These are phyloP conservation scores for Calonectris borealis DNA, from an alignment of 2,113 vertebrate species.

Conservation along the genomic window DNA sequence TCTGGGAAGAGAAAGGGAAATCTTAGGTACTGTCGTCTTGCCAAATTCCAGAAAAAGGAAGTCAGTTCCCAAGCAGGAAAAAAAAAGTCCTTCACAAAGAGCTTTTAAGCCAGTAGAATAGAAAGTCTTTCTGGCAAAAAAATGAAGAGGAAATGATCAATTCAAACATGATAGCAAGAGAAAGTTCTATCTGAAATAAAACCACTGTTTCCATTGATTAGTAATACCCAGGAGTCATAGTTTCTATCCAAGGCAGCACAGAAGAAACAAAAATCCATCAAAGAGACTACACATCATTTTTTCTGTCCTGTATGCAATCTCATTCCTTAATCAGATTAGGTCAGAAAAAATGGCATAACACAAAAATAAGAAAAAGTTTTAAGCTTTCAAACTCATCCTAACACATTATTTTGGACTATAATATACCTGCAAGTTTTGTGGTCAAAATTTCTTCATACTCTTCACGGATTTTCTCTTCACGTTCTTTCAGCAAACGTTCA, in stretches of 20 bases:
- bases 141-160: not conserved
- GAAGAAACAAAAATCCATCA: not conserved
- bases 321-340: not conserved
- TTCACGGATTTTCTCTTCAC: conserved; percentile 96
- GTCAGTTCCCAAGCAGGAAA: not conserved
- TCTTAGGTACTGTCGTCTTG: conserved; percentile 17
- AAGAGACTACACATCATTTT: not conserved
- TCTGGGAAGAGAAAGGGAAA: conserved; percentile 2
- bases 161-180: not conserved
- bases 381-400: not conserved
- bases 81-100: conserved; percentile 11
- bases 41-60: conserved; percentile 43
- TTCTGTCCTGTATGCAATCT: not conserved
- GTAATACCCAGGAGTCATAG: not conserved
- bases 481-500: conserved; percentile 97
- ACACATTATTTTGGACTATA: not conserved
- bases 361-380: not conserved
- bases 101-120: not conserved
- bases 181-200: conserved; percentile 41
- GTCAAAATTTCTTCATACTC: conserved; percentile 98
- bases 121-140: not conserved
- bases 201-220: not conserved
- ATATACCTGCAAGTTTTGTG: conserved; percentile 94
- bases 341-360: not conserved
- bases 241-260: not conserved